Evolutionary conservation across 2,888 invertebrate species (phyloP), one percentile per base, ranked within the genome.

Genomic region (Limulus polyphemus): DNA sequence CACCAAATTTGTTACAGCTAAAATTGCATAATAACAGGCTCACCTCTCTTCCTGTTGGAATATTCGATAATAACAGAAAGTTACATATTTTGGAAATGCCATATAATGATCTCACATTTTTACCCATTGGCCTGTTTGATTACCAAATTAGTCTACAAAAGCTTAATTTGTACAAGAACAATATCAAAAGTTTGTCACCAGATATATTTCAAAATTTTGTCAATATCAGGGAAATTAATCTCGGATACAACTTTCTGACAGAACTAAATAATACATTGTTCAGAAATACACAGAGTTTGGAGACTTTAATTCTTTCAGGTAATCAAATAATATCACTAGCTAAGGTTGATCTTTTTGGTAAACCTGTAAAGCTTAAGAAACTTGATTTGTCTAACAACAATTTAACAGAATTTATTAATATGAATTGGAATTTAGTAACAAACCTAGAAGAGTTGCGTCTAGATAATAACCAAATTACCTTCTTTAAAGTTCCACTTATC

Each of bases 1-100:
- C 86, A 71, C 81, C 83, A 59, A 82, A 84, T 73, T 77, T 90
- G 57, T 82, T 84, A 71, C 82, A 83, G 69, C 77, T 91, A 63
- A 83, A 88, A 76, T 75, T 90, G 63, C 81, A 84, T 69, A 76
- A 79, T 67, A 81, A 82, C 64, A 80, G 80, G 66, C 78, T 88
- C 71, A 81, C 82, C 60, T 80, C 79, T 65, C 79, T 90, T 32
- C 64, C 67, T 9, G 49, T 49, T 32, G 49, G 50, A 13, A n/a
- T n/a, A n/a, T 51, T 58, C 17, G 5, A 58, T 50, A 54, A 54
- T 10, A 46, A 48, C n/a, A 17, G 16, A 12, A 9, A 58, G 13
- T 14, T 54, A 9, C 32, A 32, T 32, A 32, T 7, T 32, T 13
- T 32, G 13, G 54, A 54, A 54, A 32, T 54, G 32, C 16, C 32